phyloP scores from a whole-genome alignment of 2,113 vertebrate species.

The Oryzias woworae region DNA sequence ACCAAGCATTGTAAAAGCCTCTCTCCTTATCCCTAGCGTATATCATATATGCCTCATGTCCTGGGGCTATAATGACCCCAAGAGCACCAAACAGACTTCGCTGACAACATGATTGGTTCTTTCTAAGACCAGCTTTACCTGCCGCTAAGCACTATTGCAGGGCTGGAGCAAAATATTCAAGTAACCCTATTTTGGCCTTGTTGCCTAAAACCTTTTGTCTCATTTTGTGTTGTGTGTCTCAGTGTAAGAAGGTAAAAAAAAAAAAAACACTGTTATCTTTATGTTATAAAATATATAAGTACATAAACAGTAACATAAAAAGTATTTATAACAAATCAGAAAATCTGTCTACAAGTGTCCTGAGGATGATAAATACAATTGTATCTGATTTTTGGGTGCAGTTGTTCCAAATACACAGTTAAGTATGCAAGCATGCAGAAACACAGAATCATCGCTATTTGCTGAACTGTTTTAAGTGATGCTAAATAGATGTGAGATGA shows the following conservation, averaged over 20 bases:
- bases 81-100: slow-evolving; percentile 54
- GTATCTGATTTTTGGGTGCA: slow-evolving; percentile 57
- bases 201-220: too few species aligned
- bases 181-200: too few species aligned
- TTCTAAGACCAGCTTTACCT: slow-evolving; percentile 70
- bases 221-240: too few species aligned
- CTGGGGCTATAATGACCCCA: slow-evolving; percentile 66
- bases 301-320: too few species aligned
- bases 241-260: too few species aligned
- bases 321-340: too few species aligned
- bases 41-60: slow-evolving; percentile 62
- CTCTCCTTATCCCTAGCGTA: slow-evolving; percentile 44
- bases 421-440: slow-evolving; percentile 55
- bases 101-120: slow-evolving; percentile 69
- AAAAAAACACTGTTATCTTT: too few species aligned
- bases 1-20: slow-evolving; percentile 49
- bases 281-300: too few species aligned
- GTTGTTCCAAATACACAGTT: slow-evolving; percentile 23
- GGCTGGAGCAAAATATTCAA: slow-evolving; percentile 30
- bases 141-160: slow-evolving; percentile 52
- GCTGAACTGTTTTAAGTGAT: slow-evolving; percentile 66
- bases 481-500: slow-evolving; percentile 60
- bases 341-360: background rate
- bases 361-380: slow-evolving; percentile 47
- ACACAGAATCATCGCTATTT: slow-evolving; percentile 69